A percentile compares a stretch with the other conserved stretches of the same genome.
Evolutionary conservation across 2,113 vertebrate species (phyloP).

Genomic region (Lanius collurio): DNA sequence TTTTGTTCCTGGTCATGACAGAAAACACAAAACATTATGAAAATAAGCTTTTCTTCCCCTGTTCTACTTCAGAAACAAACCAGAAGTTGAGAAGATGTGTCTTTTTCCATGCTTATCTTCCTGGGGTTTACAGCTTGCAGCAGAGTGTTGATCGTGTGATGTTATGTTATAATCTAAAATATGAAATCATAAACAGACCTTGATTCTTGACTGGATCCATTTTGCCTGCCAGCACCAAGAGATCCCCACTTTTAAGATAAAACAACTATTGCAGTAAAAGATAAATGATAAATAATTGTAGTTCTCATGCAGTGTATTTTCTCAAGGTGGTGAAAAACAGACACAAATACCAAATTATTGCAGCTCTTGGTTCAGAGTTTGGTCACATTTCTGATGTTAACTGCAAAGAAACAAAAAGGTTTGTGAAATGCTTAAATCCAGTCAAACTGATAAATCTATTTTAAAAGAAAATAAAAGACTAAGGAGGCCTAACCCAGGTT

Average conservation of each 20-base stretch:
- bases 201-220: not conserved
- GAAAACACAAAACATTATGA: rapidly evolving
- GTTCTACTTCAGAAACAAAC: not conserved
- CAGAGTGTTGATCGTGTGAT: not conserved
- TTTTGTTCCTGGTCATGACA: not conserved
- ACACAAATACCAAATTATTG: not conserved
- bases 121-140: not conserved
- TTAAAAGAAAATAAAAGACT: not conserved
- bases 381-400: not conserved
- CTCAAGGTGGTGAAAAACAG: not conserved
- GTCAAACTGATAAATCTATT: not conserved
- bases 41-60: not conserved
- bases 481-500: not conserved
- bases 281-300: not conserved
- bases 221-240: not conserved
- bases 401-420: not conserved
- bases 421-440: not conserved
- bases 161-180: not conserved
- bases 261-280: not conserved
- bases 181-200: not conserved
- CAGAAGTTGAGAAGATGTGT: not conserved
- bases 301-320: not conserved
- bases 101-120: not conserved
- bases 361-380: not conserved
- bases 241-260: not conserved